Evolutionary conservation across 1,140 invertebrate genomes (phyloP).

Genomic region (Solenopsis fugax): DNA sequence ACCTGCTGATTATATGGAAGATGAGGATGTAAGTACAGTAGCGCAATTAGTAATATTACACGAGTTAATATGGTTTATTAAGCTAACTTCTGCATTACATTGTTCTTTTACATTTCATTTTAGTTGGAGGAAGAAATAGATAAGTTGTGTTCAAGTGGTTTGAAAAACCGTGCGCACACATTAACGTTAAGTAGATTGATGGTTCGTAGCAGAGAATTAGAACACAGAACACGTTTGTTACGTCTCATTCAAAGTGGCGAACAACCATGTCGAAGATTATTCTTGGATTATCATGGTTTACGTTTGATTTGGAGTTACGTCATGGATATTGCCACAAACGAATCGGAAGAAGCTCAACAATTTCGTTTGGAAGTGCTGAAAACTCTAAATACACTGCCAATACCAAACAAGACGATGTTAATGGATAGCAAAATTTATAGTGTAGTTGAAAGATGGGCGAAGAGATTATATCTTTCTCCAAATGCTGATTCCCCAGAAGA

Average conservation of each 20-base stretch:
- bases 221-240: conserved; percentile 91
- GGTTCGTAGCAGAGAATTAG: conserved; percentile 94
- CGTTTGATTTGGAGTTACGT: conserved; percentile 97
- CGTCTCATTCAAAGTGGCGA: conserved; percentile 91
- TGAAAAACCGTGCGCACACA: conserved; percentile 96
- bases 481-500: conserved; percentile 84
- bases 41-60: conserved; percentile 5
- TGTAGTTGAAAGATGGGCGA: conserved; percentile 93
- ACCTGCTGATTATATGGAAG: conserved; percentile 87
- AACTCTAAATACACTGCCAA: conserved; percentile 93
- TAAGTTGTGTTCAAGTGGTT: conserved; percentile 90
- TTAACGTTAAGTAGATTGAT: conserved; percentile 95
- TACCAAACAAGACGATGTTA: conserved; percentile 96
- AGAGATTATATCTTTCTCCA: conserved; percentile 80
- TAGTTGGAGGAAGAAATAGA: conserved; percentile 94
- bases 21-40: conserved; percentile 89
- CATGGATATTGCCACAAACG: conserved; percentile 88
- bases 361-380: conserved; percentile 92
- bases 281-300: conserved; percentile 98
- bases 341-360: conserved; percentile 87
- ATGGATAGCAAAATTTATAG: conserved; percentile 96
- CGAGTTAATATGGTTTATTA: not conserved
- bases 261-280: conserved; percentile 93
- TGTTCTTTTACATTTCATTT: conserved; percentile 78
- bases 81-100: conserved; percentile 31